Percentiles rank a stretch among this genome's conserved stretches.
These are phyloP conservation scores for Acronicta leporina DNA, from an alignment of 2,888 invertebrate species.

Conservation along the genomic window DNA sequence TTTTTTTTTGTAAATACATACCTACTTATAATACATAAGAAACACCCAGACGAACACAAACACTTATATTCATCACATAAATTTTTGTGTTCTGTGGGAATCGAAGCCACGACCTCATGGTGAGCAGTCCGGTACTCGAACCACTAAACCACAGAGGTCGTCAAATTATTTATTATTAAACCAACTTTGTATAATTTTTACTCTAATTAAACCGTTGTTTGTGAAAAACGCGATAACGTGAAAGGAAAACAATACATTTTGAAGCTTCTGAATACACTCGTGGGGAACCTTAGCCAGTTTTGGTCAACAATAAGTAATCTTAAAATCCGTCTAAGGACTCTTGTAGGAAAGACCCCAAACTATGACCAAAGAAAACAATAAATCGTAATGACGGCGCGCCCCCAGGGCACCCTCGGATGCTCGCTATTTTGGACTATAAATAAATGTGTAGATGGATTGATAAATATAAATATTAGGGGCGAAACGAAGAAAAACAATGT, in stretches of 20 bases:
- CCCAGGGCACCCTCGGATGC: slow-evolving; percentile 86
- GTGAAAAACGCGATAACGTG: slow-evolving; percentile 40
- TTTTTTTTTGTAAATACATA: too few species aligned
- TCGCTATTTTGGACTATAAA: slow-evolving; percentile 88
- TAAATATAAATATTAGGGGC: slow-evolving; percentile 89
- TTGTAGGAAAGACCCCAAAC: slow-evolving; percentile 73
- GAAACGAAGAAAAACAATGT: slow-evolving; percentile 89
- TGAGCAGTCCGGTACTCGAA: too few species aligned
- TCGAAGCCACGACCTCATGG: too few species aligned
- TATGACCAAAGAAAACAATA: slow-evolving; percentile 88
- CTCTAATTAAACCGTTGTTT: slow-evolving; percentile 27
- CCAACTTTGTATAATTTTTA: slow-evolving; percentile 30
- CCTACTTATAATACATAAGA: too few species aligned
- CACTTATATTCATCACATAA: too few species aligned
- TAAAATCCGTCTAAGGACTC: slow-evolving; percentile 75
- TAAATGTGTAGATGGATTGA: slow-evolving; percentile 89
- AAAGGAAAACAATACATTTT: slow-evolving; percentile 48
- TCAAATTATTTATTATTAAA: too few species aligned
- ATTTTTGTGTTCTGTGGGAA: too few species aligned
- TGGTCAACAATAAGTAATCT: slow-evolving; percentile 72
- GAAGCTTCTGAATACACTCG: slow-evolving; percentile 58
- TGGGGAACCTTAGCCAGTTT: slow-evolving; percentile 63
- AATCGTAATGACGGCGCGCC: slow-evolving; percentile 86
- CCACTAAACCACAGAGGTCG: too few species aligned
- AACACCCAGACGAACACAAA: too few species aligned